A percentile compares a stretch with the other conserved stretches of the same genome.
Evolutionary conservation across 2,888 invertebrate species (phyloP).

Genomic region (Eristalis tenax): DNA sequence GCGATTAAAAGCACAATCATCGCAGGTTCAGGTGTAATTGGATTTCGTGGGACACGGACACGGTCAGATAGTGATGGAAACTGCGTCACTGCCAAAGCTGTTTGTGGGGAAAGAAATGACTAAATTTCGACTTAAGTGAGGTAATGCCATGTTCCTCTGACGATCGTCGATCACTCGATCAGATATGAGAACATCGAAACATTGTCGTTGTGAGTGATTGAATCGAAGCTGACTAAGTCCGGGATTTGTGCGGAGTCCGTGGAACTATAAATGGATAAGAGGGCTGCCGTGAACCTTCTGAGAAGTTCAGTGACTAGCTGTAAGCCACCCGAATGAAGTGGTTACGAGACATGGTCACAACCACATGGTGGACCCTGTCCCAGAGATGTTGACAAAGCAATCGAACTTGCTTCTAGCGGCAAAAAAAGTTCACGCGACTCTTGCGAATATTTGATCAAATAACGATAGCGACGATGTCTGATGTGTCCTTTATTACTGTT

Average conservation of each 20-base stretch:
- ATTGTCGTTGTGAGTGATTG: not conserved
- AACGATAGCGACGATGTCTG: too few relatives aligned
- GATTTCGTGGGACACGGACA: conserved; percentile 8
- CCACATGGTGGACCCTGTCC: too few relatives aligned
- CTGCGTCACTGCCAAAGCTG: conserved; percentile 35
- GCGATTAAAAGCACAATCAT: conserved; percentile 14
- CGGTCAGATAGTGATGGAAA: not conserved
- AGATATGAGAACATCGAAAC: not conserved
- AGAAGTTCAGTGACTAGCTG: not conserved
- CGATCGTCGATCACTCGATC: not conserved
- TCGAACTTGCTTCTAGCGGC: too few relatives aligned
- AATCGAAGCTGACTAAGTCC: not conserved
- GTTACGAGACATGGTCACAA: too few relatives aligned
- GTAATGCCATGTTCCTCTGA: not conserved
- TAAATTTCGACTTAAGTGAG: not conserved
- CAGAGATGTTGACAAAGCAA: too few relatives aligned
- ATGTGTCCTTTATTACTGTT: too few relatives aligned
- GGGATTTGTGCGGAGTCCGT: not conserved
- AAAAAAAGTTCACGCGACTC: too few relatives aligned
- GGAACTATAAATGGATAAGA: not conserved
- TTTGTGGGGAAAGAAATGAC: conserved; percentile 12
- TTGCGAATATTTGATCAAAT: too few relatives aligned
- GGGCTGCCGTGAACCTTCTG: not conserved
- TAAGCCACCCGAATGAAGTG: not conserved
- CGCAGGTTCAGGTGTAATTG: conserved; percentile 44